Base-by-base conservation (phyloP, 2,113 vertebrate genomes). In the Saguinus imperator region DNA sequence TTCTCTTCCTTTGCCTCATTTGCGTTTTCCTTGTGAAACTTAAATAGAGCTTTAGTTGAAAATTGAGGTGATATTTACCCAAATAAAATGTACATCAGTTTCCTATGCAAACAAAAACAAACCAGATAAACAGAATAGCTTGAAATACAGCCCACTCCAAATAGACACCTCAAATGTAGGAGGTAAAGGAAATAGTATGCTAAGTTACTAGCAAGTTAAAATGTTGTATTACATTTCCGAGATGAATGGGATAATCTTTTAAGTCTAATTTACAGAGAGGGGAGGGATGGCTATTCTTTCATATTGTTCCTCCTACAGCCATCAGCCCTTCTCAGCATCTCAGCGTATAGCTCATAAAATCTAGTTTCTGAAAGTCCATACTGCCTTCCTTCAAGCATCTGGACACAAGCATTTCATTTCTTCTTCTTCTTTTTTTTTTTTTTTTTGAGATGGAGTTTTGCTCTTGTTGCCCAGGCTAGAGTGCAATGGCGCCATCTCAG, bases 31-130 rank as follows among this genome's bases (percentile, higher is more conserved):
- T 57, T 83, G 37, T 83, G 57, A 93, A 97, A 93, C 29, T 76
- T 88, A 88, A 93, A 91, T 79, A 55, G 94, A 64, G 7, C n/a
- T 88, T 95, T 81, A 89, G 23, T 84, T 89, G n/a, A 80, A 84
- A 96, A 89, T 37, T 25, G 4, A 94, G 14, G 13, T 66, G 17
- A 72, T 91, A 89, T 70, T 90, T 98, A 50, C 13, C 13, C 79
- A 95, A 96, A 80, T 83, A 66, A 83, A 79, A 45, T 8, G 57
- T 6, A n/a, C 0, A 57, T 1, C 6, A 85, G 20, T 80, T 90
- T 96, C 66, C 45, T 82, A 55, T 85, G 57, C n/a, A 85, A 70
- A 90, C 43, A 81, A 85, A 96, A 73, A 17, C n/a, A 92, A 75
- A 91, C 5, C 35, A 57, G 27, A 68, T 64, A 84, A 90, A 94